Base-by-base conservation (phyloP, 2,888 invertebrate species). In the Oscheius onirici region DNA sequence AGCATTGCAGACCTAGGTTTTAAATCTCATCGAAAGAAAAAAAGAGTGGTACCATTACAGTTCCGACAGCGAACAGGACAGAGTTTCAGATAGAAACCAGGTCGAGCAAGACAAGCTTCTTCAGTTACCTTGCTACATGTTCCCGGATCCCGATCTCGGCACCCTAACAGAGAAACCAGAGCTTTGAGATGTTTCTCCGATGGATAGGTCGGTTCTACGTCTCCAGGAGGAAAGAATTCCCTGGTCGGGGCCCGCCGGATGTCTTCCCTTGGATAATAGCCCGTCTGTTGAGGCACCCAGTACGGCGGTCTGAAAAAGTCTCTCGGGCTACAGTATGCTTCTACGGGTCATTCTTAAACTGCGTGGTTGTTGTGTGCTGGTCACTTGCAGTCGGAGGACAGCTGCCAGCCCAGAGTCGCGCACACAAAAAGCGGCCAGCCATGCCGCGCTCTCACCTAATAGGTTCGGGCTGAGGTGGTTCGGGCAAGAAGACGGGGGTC, bases 31-130 rank as follows among this genome's bases (percentile, higher is more conserved):
- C 10, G 15, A 22, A 15, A 10, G 2, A 22, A 49, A 17, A 49
- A 17, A 20, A 3, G 17, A 1, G 10, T 10, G 1, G 15, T 44
- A 77, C 82, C 81, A 66, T 74, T 77, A 72, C 83, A 83, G 55
- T 83, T 83, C 17, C 76, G 74, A 66, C 83, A 83, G 28, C 79
- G 78, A n/a, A 83, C 79, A 0, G 83, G 83, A 54, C 83, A 83
- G 24, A 83, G 60, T 71, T 82, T 82, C 41, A 83, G 73, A 60
- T 83, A 83, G 65, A 78, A 83, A 10, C 83, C 83, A 44, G 83
- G 83, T 15, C 83, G 76, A 10, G 82, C 74, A 17, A 74, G 74
- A 60, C 83, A 83, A 0, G 83, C 74, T 40, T 82, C 83, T 10
- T 76, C 75, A 3, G 80, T 79, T 3, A 83, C 75, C 24, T 78